These are phyloP conservation scores for Melanostoma scalare DNA, from an alignment of 2,888 invertebrate species.

Conservation along the genomic window DNA sequence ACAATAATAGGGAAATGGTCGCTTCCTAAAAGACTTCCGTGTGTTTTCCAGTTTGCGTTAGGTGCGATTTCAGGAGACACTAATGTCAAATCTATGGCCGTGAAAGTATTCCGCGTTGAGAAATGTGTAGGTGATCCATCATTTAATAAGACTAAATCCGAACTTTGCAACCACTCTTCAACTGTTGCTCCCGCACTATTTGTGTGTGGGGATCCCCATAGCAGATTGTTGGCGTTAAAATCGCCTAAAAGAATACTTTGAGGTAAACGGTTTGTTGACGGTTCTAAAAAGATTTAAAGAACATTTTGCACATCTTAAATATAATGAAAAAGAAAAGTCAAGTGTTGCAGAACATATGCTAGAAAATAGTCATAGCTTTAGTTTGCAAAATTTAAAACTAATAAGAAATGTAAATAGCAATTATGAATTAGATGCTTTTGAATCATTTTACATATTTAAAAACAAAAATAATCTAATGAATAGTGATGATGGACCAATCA, in stretches of 20 bases:
- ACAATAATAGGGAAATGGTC: not conserved
- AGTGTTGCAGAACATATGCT: no score
- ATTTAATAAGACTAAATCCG: constrained; percentile 7
- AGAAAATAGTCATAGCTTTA: no score
- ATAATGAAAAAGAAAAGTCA: no score
- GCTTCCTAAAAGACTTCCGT: not conserved
- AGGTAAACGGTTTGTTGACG: not conserved
- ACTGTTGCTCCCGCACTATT: not conserved
- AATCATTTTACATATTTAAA: no score
- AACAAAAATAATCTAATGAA: no score
- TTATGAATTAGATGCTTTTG: no score
- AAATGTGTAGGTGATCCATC: constrained; percentile 16
- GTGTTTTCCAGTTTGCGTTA: constrained; percentile 9
- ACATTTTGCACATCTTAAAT: no score
- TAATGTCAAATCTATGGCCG: not conserved
- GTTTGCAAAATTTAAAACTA: no score
- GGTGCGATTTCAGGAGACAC: constrained; percentile 9
- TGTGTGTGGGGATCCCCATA: constrained; percentile 11
- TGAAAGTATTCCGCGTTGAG: not conserved
- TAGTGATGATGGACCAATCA: no score
- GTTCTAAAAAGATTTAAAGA: no score
- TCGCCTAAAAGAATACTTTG: constrained; percentile 11
- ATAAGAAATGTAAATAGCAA: no score
- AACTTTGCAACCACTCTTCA: constrained; percentile 8
- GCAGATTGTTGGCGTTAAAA: constrained; percentile 15